Conservation (phyloP, 2,797 vertebrate species). For the Sciurus vulgaris region DNA sequence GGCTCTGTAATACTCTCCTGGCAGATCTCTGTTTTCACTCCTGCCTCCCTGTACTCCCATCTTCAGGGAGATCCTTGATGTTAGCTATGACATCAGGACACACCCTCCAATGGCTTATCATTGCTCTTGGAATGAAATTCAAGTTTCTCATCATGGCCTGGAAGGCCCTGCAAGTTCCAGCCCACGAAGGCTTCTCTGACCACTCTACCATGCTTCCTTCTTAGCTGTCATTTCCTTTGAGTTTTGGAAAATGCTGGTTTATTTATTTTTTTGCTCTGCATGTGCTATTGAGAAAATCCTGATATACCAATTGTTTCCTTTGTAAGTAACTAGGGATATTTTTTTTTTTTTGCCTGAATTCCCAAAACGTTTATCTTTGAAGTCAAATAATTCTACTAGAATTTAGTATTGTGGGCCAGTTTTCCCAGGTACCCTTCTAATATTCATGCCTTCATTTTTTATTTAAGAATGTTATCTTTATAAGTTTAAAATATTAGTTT, state of each 20-base stretch:
- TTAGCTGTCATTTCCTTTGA: neutral
- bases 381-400: neutral
- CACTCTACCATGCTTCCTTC: rapidly evolving
- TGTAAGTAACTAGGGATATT: neutral
- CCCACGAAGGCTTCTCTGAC: too few relatives aligned
- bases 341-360: neutral
- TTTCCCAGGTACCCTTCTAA: neutral
- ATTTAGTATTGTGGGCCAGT: neutral
- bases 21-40: rapidly evolving
- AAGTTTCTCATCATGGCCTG: neutral
- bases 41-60: neutral
- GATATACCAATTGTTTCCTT: neutral
- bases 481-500: neutral
- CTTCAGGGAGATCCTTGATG: neutral
- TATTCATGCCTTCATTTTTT: neutral
- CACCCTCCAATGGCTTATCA: neutral
- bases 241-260: neutral
- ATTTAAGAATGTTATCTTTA: neutral
- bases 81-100: neutral
- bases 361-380: neutral
- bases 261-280: neutral
- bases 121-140: neutral
- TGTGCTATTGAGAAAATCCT: neutral
- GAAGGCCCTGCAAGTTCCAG: neutral
- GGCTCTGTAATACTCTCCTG: rapidly evolving